Evolutionary conservation across 1,140 invertebrate species (phyloP), one percentile per base, ranked within the genome.

Genomic region (Prorops nasuta): DNA sequence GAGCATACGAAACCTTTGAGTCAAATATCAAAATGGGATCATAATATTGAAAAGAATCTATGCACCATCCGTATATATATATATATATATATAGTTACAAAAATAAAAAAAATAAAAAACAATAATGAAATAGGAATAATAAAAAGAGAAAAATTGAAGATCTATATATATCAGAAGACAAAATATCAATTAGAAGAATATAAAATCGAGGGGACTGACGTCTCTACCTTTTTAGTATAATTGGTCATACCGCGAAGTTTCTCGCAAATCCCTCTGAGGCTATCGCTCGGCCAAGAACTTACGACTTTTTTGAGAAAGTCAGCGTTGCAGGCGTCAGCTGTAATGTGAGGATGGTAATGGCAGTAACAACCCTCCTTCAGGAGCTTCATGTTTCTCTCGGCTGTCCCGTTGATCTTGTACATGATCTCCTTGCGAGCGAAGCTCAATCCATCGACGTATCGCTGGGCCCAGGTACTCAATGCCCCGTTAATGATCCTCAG

Each of bases 281-380:
- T 49, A 28, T 60, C 59, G 3, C 49, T 54, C 24, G 59, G 58
- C 59, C 59, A 62, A 44, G 59, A 67, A 71, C 71, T 71, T 67
- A 75, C 67, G 57, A 76, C 72, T 63, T 66, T 73, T 56, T 67
- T 71, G n/a, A 77, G 63, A 71, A 78, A 78, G 60, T 74, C 74
- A 41, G 76, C 70, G 58, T 78, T 78, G 50, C 76, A 78, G 43
- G 66, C 67, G 24, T 78, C 76, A 38, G 76, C 74, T 14, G 76
- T 67, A 19, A 75, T 58, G 43, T 76, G 70, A 34, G 75, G 75
- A 64, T 77, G 74, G 37, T 77, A 77, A 62, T 77, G 76, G 62
- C 74, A 76, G 52, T 78, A 76, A 40, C 73, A 78, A 32, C 74
- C 71, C 60, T 78, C 75, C 64, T 76, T 76, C 15, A 76, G 47